Base-by-base conservation (phyloP, 2,797 vertebrate species). In the Megaceryle alcyon region DNA sequence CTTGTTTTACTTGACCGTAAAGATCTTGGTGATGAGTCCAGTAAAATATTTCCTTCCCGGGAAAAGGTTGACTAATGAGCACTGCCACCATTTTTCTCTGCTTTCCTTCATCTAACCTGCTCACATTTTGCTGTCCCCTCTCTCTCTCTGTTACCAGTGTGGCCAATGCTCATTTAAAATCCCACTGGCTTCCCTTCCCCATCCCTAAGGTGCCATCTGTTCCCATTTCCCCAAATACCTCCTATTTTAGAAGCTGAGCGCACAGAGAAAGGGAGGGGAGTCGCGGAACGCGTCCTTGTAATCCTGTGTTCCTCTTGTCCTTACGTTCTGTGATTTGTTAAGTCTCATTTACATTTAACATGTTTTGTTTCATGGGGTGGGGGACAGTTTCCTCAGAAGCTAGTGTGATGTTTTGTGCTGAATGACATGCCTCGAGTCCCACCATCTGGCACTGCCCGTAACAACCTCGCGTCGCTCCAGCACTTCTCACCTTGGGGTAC, bases 401-500 rank as follows among this genome's bases (percentile, higher is more conserved):
- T 2, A 26, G 31, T 44, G 76, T 77, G 71, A 63, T 51, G 3
- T 82, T 82, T 51, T 29, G 48, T 82, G 89, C 51, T 51, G 9
- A 70, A 48, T 41, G 82, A 57, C 37, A 1, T 41, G 29, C 64
- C 87, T 66, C 8, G 19, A 53, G 70, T 20, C 85, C 80, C 82
- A 37, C 82, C 88, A 75, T 10, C 96, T 92, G 89, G 10, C 89
- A 4, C 18, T 60, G 77, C 94, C 82, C 4, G 9, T 35, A 59
- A 73, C 82, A 2, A 57, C 54, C 31, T 46, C 16, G 17, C 6
- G 3, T 88, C 81, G 11, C 92, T 57, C 37, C 76, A 26, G 76
- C 80, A 4, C 92, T 88, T 72, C 86, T 92, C 85, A 77, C 96
- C 88, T 88, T 31, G 17, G 82, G 76, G 79, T 46, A 88, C 95